Conservation (phyloP, 2,888 invertebrate genomes). For the Liopterus haemorrhoidalis region DNA sequence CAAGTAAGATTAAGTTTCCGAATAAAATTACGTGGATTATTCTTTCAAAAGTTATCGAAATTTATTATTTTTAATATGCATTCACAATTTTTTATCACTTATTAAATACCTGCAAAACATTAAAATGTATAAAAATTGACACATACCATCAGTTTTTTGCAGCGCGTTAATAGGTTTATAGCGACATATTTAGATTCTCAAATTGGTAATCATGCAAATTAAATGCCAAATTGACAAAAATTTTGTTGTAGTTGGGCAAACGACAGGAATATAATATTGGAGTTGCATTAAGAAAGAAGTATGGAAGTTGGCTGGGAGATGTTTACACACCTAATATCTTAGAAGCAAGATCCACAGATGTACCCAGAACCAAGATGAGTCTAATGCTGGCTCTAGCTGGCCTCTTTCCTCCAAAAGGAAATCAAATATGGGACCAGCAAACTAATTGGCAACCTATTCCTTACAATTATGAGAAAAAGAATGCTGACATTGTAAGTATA, state of each 20-base stretch:
- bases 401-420: conserved; percentile 52
- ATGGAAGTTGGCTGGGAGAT: conserved; percentile 42
- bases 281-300: conserved; percentile 42
- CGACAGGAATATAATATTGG: conserved; percentile 45
- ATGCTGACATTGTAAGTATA: conserved; percentile 9
- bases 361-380: conserved; percentile 64
- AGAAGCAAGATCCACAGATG: conserved; percentile 55
- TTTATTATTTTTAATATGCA: too few relatives aligned
- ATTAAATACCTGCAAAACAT: too few relatives aligned
- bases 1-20: too few relatives aligned
- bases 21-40: too few relatives aligned
- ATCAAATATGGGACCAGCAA: conserved; percentile 17
- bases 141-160: too few relatives aligned
- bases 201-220: too few relatives aligned
- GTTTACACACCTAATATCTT: conserved; percentile 44
- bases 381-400: conserved; percentile 61
- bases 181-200: too few relatives aligned
- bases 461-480: conserved; percentile 18
- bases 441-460: conserved; percentile 31
- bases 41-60: too few relatives aligned
- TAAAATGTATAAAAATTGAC: too few relatives aligned
- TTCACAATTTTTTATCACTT: too few relatives aligned
- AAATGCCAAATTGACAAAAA: too few relatives aligned
- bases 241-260: conserved; percentile 40
- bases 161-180: too few relatives aligned